Evolutionary conservation across 2,888 invertebrate species (phyloP).

Genomic region (Leucozona laternaria): DNA sequence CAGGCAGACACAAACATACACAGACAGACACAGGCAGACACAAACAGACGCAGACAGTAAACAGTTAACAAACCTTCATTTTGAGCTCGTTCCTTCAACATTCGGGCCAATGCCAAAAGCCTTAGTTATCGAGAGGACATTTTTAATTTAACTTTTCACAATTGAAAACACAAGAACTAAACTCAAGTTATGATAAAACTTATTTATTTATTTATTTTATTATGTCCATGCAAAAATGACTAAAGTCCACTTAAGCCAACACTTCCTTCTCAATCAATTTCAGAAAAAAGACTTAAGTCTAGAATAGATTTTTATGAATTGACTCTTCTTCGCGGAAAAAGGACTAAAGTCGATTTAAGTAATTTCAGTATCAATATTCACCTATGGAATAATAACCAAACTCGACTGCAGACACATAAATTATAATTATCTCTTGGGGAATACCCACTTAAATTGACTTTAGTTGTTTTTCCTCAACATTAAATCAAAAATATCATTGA

Average conservation of each 20-base stretch:
- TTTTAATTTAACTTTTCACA: too few relatives aligned
- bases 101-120: too few relatives aligned
- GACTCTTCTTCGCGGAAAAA: background rate
- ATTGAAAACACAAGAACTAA: background rate
- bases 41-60: background rate
- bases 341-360: background rate
- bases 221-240: background rate
- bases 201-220: background rate
- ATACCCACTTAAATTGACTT: background rate
- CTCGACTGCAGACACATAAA: background rate
- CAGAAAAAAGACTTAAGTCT: background rate
- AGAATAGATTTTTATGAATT: background rate
- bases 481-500: too few relatives aligned
- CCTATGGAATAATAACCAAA: background rate
- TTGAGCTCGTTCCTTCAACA: background rate
- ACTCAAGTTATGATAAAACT: background rate
- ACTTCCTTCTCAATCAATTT: background rate
- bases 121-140: too few relatives aligned
- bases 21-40: too few relatives aligned
- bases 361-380: background rate
- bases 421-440: background rate
- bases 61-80: background rate
- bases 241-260: background rate
- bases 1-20: too few relatives aligned
- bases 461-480: background rate